Evolutionary conservation across 2,113 vertebrate genomes (phyloP), one percentile per base, ranked within the genome.

Genomic region (Papio anubis): DNA sequence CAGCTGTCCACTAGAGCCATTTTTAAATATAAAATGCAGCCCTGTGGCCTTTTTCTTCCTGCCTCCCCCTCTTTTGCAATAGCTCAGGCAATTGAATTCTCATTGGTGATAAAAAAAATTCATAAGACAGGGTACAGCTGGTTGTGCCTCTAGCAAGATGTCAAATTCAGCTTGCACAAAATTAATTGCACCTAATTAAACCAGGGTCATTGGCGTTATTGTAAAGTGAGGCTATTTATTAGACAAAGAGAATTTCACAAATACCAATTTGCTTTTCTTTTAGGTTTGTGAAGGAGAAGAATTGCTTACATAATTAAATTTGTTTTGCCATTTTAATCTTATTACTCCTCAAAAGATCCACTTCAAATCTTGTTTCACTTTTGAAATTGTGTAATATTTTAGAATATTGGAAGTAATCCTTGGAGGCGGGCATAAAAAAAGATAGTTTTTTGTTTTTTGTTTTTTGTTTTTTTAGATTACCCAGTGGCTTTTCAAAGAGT

Each of bases 101-200:
- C 89, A 95, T 81, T 80, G 86, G 83, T 35, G 96, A 96, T 81
- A 75, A 96, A 96, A 96, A 97, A 4, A 84, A 48, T 27, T 21
- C 81, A 50, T 76, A 93, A 98, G 93, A 20, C 55, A 96, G 96
- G 97, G 96, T 97, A 97, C 97, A 98, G 97, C 98, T 97, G 98
- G 97, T 75, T 91, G 2, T 94, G 98, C 95, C 94, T 98, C 57
- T 35, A 92, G 98, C 97, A 97, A 94, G 97, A 98, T 98, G 98
- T 98, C 98, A 98, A 80, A 73, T 89, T 97, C 97, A 82, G 68
- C 97, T 94, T 75, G 32, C 12, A 70, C 94, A 88, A 96, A 52
- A 4, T 95, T 98, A 98, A 98, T 98, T 98, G 98, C 88, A 97
- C 97, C 97, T 98, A 98, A 99, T 99, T 99, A 98, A 97, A 70